Evolutionary conservation across 2,888 invertebrate species (phyloP).

Genomic region (Meandrusa payeni): DNA sequence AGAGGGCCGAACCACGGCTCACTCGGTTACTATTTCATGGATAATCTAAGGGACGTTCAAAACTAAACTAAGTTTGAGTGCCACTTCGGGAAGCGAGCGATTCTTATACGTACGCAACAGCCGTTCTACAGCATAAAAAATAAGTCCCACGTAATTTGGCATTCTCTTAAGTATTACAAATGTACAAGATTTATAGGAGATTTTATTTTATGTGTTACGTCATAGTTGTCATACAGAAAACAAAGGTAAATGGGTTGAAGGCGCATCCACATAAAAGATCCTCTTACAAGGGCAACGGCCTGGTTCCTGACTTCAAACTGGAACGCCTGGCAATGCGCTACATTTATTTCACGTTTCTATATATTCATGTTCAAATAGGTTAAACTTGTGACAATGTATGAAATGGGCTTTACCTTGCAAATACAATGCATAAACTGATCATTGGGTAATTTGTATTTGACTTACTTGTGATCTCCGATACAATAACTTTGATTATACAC

Average conservation of each 20-base stretch:
- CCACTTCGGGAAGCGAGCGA: too few species aligned
- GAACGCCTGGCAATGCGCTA: constrained; percentile 34
- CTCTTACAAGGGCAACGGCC: constrained; percentile 38
- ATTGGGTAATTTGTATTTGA: too few species aligned
- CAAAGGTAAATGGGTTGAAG: constrained; percentile 27
- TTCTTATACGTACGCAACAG: too few species aligned
- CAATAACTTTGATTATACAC: too few species aligned
- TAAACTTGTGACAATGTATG: constrained; percentile 13
- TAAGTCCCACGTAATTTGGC: constrained; percentile 10
- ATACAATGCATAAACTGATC: too few species aligned
- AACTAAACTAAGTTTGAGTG: too few species aligned
- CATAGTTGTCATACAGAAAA: constrained; percentile 18
- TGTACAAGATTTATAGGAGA: constrained; percentile 11
- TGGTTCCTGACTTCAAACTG: constrained; percentile 35
- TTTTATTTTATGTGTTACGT: constrained; percentile 19
- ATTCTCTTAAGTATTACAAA: constrained; percentile 7
- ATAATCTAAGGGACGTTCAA: too few species aligned
- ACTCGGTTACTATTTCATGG: too few species aligned
- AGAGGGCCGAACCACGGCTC: too few species aligned
- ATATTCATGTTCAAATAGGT: constrained; percentile 23
- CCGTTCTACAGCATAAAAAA: constrained; percentile 1
- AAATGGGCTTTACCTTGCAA: too few species aligned
- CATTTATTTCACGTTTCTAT: constrained; percentile 31
- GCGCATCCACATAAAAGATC: constrained; percentile 39
- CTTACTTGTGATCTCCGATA: too few species aligned